Base-by-base conservation (phyloP, 2,888 invertebrate genomes). In the Ophioninae sp. region DNA sequence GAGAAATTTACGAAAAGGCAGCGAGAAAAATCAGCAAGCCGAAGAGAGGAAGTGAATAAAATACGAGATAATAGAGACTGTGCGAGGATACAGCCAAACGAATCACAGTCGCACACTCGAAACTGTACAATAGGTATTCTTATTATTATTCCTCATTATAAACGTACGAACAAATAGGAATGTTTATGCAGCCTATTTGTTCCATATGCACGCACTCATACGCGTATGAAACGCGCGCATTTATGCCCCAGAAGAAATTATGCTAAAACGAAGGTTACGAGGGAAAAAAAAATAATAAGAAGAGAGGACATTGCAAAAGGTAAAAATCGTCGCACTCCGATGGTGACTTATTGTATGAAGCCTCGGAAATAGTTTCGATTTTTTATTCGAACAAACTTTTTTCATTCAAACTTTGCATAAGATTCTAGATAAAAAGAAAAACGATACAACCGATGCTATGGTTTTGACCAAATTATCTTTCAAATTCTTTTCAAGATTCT, bases 21-120 rank as follows among this genome's bases (percentile, higher is more conserved):
- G 17, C 37, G 20, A 44, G 20, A 39, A 71, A 71, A 58, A 51
- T 71, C 37, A 71, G 30, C 69, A n/a, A 3, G 44, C 30, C 7
- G 37, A 56, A 56, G 59, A 56, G 69, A 30, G 44, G 51, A 69
- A 71, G 56, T 71, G 10, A 20, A 37, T n/a, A 71, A 71, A 71
- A 58, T 10, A n/a, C 69, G 37, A 56, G 69, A 71, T 51, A 39
- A 56, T 30, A 71, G 22, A 41, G 56, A 10, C 10, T 37, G 58
- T 30, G 20, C 37, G n/a, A n/a, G 9, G 37, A 58, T 71, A 20
- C 37, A 37, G 56, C n/a, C 56, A 58, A 20, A 30, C 56, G 20
- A 58, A 56, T 56, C 58, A 22, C 58, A 58, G 56, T 58, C n/a
- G 20, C 8, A 37, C 56, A 37, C 56, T 44, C 13, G 6, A 22